Evolutionary conservation across 2,888 invertebrate genomes (phyloP), one percentile per base, ranked within the genome.

Genomic region (Carcina quercana): DNA sequence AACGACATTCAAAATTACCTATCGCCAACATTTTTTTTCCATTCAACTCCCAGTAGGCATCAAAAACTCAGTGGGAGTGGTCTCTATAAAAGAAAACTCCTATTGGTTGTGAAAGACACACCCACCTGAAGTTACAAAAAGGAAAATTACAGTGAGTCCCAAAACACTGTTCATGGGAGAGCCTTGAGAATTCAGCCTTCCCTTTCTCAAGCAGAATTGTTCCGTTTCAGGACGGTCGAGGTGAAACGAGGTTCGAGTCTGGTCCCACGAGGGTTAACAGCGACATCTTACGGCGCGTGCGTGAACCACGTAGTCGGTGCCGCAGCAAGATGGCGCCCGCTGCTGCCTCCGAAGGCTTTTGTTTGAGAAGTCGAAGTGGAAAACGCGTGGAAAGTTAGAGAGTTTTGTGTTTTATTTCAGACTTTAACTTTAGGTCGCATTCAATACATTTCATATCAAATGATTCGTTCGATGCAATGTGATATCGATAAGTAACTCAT

Each of bases 21-120:
- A 78, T 73, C 66, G 67, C 70, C 59, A 74, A 71, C 70, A 78
- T 62, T 72, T 76, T 74, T n/a, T 78, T 72, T 69, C 56, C 63
- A 60, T 63, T 46, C 69, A 79, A 80, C 45, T 82, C 83, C 83
- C 83, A 52, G 83, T 83, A 83, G 83, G 83, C 82, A 83, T 71
- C 59, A 65, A 66, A 69, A 78, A 76, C 71, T 58, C 59, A 61
- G 63, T 80, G 64, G 80, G 82, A 59, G 82, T 79, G 78, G 72
- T 61, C 65, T 48, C 39, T n/a, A n/a, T n/a, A n/a, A n/a, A n/a
- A n/a, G n/a, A n/a, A n/a, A n/a, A n/a, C n/a, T n/a, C n/a, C n/a
- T n/a, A n/a, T n/a, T n/a, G 34, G 40, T 39, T 44, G 20, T 2
- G 37, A 40, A 54, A 59, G 60, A 63, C 63, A 79, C 82, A 64